Conservation (phyloP, 2,888 invertebrate species). For the Pterobdella sp. region DNA sequence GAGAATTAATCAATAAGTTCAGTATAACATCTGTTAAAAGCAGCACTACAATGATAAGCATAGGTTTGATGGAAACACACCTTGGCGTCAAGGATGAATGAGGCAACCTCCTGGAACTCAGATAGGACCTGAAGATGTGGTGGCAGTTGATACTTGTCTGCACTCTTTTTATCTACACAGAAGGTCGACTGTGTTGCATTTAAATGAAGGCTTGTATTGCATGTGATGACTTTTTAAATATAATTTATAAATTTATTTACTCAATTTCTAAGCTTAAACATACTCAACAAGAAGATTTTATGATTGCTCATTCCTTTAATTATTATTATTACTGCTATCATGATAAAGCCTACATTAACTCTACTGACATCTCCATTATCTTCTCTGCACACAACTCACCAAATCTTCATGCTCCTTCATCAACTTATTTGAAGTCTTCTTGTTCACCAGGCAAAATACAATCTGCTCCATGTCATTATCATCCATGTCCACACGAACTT, state of each 20-base stretch:
- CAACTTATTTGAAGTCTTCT: slow-evolving; percentile 73
- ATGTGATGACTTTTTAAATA: too few relatives aligned
- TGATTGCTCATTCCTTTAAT: not conserved
- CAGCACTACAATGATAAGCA: not conserved
- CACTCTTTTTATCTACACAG: slow-evolving; percentile 36
- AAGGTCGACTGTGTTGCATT: slow-evolving; percentile 28
- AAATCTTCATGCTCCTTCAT: slow-evolving; percentile 89
- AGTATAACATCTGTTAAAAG: not conserved
- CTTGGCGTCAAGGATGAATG: slow-evolving; percentile 72
- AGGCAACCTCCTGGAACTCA: slow-evolving; percentile 80
- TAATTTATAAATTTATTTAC: not conserved
- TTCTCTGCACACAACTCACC: slow-evolving; percentile 50
- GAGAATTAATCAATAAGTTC: slow-evolving; percentile 10
- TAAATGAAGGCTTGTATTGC: too few relatives aligned
- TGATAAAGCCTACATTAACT: not conserved
- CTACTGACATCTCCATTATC: not conserved
- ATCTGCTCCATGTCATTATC: slow-evolving; percentile 75
- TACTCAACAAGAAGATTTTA: slow-evolving; percentile 17
- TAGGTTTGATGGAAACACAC: slow-evolving; percentile 33
- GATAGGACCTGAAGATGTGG: slow-evolving; percentile 61
- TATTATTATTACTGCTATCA: slow-evolving; percentile 19
- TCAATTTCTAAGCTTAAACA: not conserved
- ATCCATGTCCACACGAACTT: slow-evolving; percentile 74
- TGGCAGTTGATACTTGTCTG: slow-evolving; percentile 65
- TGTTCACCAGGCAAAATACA: slow-evolving; percentile 81